Evolutionary conservation across 2,797 vertebrate species (phyloP), one percentile per base, ranked within the genome.

Genomic region (Linurgus olivaceus): DNA sequence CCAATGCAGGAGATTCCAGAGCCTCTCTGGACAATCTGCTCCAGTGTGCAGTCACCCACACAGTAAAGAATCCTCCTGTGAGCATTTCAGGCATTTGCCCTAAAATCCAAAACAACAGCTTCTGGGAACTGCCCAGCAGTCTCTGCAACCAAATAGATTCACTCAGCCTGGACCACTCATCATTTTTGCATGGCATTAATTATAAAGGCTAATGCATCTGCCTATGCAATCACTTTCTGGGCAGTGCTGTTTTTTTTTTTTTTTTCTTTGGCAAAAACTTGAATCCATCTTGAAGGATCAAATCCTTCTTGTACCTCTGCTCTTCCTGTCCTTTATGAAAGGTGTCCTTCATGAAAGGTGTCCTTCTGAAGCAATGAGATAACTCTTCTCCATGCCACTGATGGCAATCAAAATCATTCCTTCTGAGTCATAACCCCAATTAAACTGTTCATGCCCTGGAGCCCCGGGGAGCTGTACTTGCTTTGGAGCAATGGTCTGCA

Each of bases 381-480:
- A 55, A 26, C 7, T n/a, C 7, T 82, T 94, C 81, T 55, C 28
- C 55, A 45, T 51, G 35, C 14, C n/a, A 18, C 40, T 85, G 37
- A 70, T 76, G 48, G 29, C 18, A 90, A 76, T 58, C 21, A 58
- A 58, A 94, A 66, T 24, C 47, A 40, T 47, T 85, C 25, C 40
- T 72, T 44, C 33, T 48, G 62, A 75, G 42, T 51, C 24, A 21
- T 37, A 48, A 58, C 26, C 57, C 26, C 5, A 58, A 24, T 58
- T 72, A 61, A 63, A 54, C 40, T 59, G n/a, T 35, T 80, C 19
- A 24, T 17, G 38, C 51, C 28, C 33, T 37, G 8, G 26, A 66
- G 7, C 48, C 26, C 16, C 0, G 0, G 61, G 31, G 26, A 82
- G 10, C 20, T 55, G 8, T 35, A 61, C 2, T 10, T 80, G 40